Percentiles rank a stretch among this genome's conserved stretches.
phyloP scores from a whole-genome alignment of 2,113 vertebrate genomes.

The Zosterops borbonicus region DNA sequence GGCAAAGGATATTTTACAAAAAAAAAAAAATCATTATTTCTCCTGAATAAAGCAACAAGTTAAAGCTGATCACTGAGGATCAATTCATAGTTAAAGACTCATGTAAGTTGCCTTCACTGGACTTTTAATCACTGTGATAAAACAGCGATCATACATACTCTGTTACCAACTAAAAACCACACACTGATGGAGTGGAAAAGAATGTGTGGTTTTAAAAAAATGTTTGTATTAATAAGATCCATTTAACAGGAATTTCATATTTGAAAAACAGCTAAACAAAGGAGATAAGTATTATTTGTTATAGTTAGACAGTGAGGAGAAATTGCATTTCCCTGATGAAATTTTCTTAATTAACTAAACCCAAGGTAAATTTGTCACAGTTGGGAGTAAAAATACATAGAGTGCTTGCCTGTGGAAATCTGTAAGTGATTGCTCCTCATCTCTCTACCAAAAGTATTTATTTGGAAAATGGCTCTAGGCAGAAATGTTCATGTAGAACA shows the following conservation, averaged over 20 bases:
- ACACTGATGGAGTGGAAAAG: background rate
- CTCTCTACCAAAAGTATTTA: background rate
- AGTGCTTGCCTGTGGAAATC: background rate
- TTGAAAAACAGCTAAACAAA: background rate
- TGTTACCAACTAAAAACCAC: background rate
- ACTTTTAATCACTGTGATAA: background rate
- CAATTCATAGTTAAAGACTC: background rate
- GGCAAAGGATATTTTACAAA: background rate
- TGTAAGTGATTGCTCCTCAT: background rate
- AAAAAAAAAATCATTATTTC: background rate
- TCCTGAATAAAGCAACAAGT: background rate
- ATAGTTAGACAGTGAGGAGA: background rate
- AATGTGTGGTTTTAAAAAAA: background rate
- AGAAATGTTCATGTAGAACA: background rate
- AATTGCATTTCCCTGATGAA: background rate
- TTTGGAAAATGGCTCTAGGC: background rate
- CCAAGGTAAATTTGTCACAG: background rate
- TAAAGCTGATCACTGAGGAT: background rate
- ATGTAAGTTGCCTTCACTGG: background rate
- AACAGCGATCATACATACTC: background rate
- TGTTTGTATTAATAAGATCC: background rate
- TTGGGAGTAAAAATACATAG: background rate
- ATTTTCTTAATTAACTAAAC: background rate
- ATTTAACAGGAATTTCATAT: background rate
- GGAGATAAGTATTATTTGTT: background rate